These are phyloP conservation scores for Cecidostiba fungosa DNA, from an alignment of 2,888 invertebrate genomes.

Conservation along the genomic window DNA sequence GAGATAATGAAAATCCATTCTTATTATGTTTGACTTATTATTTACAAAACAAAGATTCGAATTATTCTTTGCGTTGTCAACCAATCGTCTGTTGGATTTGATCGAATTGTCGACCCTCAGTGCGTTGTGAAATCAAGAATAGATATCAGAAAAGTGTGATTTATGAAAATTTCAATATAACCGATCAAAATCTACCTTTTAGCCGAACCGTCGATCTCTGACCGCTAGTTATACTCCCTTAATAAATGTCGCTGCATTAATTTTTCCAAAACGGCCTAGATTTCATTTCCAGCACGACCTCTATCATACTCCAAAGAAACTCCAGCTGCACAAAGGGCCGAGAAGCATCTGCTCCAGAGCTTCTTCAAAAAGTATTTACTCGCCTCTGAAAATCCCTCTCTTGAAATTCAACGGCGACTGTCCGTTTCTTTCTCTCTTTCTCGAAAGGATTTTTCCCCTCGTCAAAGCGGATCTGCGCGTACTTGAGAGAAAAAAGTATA, in stretches of 20 bases:
- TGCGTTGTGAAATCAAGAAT: too few species aligned
- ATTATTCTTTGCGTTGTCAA: too few species aligned
- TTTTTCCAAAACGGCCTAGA: not conserved
- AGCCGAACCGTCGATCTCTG: too few species aligned
- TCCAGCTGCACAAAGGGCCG: not conserved
- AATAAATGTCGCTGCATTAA: not conserved
- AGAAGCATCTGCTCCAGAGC: not conserved
- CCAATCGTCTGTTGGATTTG: too few species aligned
- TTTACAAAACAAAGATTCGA: too few species aligned
- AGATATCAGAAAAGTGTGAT: too few species aligned
- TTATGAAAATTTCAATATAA: too few species aligned
- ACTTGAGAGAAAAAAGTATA: not conserved
- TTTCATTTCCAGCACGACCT: not conserved
- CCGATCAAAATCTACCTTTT: too few species aligned
- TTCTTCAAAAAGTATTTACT: slow-evolving; percentile 46
- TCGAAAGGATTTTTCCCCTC: not conserved
- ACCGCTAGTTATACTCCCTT: too few species aligned
- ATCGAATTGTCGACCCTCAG: too few species aligned
- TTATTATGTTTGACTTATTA: too few species aligned
- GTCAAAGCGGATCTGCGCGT: not conserved
- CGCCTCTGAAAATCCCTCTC: slow-evolving; percentile 11
- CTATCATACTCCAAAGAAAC: not conserved
- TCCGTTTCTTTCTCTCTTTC: not conserved
- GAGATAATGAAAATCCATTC: too few species aligned
- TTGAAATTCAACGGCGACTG: slow-evolving; percentile 32